These are phyloP conservation scores for Drosophila quinaria DNA, from an alignment of 2,888 invertebrate species.

Conservation along the genomic window DNA sequence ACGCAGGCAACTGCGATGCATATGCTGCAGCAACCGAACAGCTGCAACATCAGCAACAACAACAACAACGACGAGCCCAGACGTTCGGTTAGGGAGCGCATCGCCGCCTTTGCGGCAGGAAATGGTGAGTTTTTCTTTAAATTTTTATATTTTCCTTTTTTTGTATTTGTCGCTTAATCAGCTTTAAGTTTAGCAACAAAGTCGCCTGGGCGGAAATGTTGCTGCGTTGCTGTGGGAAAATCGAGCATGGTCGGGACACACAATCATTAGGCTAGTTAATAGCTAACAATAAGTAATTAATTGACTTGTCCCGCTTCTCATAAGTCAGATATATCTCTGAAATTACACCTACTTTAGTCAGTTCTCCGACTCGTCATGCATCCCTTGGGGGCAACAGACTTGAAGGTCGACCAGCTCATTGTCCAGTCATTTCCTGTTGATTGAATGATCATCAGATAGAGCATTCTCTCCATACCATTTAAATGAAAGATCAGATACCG, in stretches of 20 bases:
- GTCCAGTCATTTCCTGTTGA: slow-evolving; percentile 66
- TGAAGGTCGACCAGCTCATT: slow-evolving; percentile 62
- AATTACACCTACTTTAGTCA: background rate
- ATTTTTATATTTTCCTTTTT: background rate
- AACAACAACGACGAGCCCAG: slow-evolving; percentile 62
- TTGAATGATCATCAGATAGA: slow-evolving; percentile 29
- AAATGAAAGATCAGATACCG: slow-evolving; percentile 31
- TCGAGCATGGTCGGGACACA: slow-evolving; percentile 42
- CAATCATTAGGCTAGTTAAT: slow-evolving; percentile 71
- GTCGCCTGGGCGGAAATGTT: slow-evolving; percentile 66
- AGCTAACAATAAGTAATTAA: slow-evolving; percentile 67
- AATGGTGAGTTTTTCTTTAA: slow-evolving; percentile 77
- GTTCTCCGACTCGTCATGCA: background rate
- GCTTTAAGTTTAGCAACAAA: slow-evolving; percentile 63
- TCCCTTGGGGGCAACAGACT: slow-evolving; percentile 25
- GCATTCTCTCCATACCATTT: slow-evolving; percentile 16
- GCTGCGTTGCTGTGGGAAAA: slow-evolving; percentile 65
- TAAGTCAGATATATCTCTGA: background rate
- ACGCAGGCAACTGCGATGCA: slow-evolving; percentile 62
- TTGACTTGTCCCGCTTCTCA: slow-evolving; percentile 44
- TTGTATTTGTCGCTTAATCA: slow-evolving; percentile 60
- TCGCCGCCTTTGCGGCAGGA: slow-evolving; percentile 83
- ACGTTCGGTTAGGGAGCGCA: slow-evolving; percentile 82
- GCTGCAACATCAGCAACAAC: slow-evolving; percentile 63
- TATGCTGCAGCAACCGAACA: slow-evolving; percentile 68